These are phyloP conservation scores for Beris chalybata DNA, from an alignment of 2,888 invertebrate genomes.

Conservation along the genomic window DNA sequence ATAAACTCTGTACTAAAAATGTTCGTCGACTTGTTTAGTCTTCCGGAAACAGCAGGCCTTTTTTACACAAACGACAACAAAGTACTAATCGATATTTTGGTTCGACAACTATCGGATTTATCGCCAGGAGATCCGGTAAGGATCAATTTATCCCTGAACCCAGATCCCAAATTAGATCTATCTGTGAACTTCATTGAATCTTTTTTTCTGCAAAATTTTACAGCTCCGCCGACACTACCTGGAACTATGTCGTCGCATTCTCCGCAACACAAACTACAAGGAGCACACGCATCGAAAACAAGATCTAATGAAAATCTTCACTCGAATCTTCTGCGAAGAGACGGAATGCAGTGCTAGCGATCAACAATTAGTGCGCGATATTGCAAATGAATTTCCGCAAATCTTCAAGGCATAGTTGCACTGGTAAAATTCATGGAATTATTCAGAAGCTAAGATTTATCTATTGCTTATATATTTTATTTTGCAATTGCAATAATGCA, in stretches of 20 bases:
- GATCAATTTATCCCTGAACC: slow-evolving; percentile 24
- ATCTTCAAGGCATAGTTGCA: slow-evolving; percentile 65
- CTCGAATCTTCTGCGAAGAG: slow-evolving; percentile 84
- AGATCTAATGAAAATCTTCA: slow-evolving; percentile 82
- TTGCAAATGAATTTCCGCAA: slow-evolving; percentile 83
- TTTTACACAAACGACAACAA: slow-evolving; percentile 95
- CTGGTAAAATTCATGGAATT: no score
- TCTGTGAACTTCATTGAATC: slow-evolving; percentile 6
- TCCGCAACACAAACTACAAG: slow-evolving; percentile 79
- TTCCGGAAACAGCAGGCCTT: slow-evolving; percentile 76
- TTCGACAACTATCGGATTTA: slow-evolving; percentile 86
- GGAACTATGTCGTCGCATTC: slow-evolving; percentile 75
- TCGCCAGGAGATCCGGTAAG: slow-evolving; percentile 81
- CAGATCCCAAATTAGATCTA: neutral
- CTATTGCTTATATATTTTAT: no score
- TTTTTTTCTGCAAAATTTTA: slow-evolving; percentile 35
- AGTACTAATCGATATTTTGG: slow-evolving; percentile 90
- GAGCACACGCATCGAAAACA: slow-evolving; percentile 79
- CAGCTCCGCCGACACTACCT: slow-evolving; percentile 79
- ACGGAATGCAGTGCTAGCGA: slow-evolving; percentile 72
- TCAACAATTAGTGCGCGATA: slow-evolving; percentile 76
- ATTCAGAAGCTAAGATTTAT: no score
- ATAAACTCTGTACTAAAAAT: slow-evolving; percentile 87
- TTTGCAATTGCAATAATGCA: no score
- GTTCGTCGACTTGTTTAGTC: slow-evolving; percentile 82